Conservation (phyloP, 2,888 invertebrate genomes). For the Melolontha melolontha region DNA sequence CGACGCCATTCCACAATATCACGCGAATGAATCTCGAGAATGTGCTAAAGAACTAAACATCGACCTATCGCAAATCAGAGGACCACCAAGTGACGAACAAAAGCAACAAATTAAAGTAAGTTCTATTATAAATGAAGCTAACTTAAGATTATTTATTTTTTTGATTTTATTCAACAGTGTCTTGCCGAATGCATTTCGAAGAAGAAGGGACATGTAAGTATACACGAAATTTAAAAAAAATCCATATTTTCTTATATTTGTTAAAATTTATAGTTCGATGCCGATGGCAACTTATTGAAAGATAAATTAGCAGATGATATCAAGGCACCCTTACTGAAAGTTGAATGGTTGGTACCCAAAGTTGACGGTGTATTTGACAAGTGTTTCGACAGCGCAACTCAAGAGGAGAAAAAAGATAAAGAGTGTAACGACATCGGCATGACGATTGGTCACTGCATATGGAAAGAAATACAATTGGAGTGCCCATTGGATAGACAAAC, state of each 20-base stretch:
- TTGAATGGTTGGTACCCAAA: conserved; percentile 8
- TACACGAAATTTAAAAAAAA: neutral
- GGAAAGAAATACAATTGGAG: conserved; percentile 61
- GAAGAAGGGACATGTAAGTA: conserved; percentile 37
- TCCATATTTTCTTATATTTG: too few relatives aligned
- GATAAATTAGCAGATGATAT: neutral
- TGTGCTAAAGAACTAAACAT: conserved; percentile 17
- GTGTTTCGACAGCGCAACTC: neutral
- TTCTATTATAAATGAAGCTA: neutral
- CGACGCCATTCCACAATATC: neutral
- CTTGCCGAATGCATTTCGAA: conserved; percentile 36
- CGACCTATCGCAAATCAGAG: conserved; percentile 2
- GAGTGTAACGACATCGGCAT: conserved; percentile 32
- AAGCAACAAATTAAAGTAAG: conserved; percentile 24
- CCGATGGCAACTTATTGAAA: conserved; percentile 22
- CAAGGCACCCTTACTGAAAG: neutral
- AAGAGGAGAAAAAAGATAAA: neutral
- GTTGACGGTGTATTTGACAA: conserved; percentile 6
- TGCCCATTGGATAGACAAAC: conserved; percentile 63
- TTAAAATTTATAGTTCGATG: conserved; percentile 4
- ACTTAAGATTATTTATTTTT: neutral
- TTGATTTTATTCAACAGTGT: conserved; percentile 12
- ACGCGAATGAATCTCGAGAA: neutral
- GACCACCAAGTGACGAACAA: conserved; percentile 21
- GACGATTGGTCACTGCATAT: conserved; percentile 59